Conservation (phyloP, 2,888 invertebrate species). For the Metellina segmentata region DNA sequence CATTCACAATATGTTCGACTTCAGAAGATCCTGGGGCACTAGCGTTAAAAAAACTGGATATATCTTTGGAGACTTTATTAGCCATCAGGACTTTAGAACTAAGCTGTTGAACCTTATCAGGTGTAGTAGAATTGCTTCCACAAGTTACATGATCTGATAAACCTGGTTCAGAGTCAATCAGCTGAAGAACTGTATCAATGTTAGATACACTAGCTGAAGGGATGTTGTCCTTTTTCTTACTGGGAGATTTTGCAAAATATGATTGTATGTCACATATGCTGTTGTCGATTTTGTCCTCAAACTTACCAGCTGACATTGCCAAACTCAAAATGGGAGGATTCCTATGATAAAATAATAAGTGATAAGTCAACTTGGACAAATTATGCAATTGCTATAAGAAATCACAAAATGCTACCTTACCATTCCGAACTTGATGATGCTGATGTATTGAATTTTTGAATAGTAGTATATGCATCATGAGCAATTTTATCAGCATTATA, state of each 20-base stretch:
- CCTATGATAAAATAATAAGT: conserved; percentile 37
- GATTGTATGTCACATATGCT: conserved; percentile 56
- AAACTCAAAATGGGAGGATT: conserved; percentile 66
- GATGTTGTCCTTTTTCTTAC: neutral
- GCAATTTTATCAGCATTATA: conserved; percentile 70
- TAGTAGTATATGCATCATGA: conserved; percentile 59
- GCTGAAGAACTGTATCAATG: conserved; percentile 37
- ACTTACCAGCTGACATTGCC: conserved; percentile 73
- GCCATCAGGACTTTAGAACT: neutral
- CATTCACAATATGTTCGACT: neutral
- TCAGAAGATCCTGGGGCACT: neutral
- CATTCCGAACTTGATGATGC: conserved; percentile 55
- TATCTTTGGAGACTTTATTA: conserved; percentile 2
- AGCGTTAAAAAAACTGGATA: conserved; percentile 36
- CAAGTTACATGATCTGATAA: neutral
- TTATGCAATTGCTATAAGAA: neutral
- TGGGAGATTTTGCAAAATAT: conserved; percentile 46
- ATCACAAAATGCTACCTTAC: conserved; percentile 20
- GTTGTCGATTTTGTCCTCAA: conserved; percentile 65
- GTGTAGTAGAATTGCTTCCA: neutral
- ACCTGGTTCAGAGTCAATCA: conserved; percentile 31
- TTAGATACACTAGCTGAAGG: conserved; percentile 1
- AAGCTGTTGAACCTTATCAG: neutral
- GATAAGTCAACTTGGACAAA: neutral
- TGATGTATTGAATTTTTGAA: conserved; percentile 68